Evolutionary conservation across 2,888 invertebrate species (phyloP).

Genomic region (Mactromeris polynyma): DNA sequence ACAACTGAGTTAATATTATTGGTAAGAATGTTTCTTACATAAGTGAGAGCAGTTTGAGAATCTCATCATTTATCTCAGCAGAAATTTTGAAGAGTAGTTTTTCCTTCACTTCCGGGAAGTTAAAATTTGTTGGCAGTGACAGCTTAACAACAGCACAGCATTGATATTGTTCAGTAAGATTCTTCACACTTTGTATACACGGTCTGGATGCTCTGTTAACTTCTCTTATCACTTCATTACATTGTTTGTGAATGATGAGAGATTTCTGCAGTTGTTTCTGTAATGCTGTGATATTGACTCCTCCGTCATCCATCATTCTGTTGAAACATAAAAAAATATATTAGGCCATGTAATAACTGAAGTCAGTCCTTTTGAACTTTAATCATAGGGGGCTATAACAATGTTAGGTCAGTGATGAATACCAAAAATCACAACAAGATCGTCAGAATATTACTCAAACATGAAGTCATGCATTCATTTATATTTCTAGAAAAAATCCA

Average conservation of each 20-base stretch:
- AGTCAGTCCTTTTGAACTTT: too few relatives aligned
- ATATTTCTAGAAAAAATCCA: too few relatives aligned
- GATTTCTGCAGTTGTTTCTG: slow-evolving; percentile 30
- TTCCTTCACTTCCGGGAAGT: slow-evolving; percentile 23
- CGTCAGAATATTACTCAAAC: too few relatives aligned
- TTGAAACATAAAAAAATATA: not conserved
- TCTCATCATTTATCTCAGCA: slow-evolving; percentile 31
- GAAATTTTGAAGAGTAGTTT: slow-evolving; percentile 31
- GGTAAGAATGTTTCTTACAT: too few relatives aligned
- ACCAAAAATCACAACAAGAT: too few relatives aligned
- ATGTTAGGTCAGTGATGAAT: too few relatives aligned
- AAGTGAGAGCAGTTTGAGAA: slow-evolving; percentile 1
- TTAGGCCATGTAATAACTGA: too few relatives aligned
- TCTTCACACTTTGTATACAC: slow-evolving; percentile 28
- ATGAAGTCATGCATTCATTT: too few relatives aligned
- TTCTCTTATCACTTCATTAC: slow-evolving; percentile 7
- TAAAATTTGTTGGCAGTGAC: not conserved
- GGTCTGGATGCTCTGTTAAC: not conserved
- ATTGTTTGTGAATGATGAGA: slow-evolving; percentile 8
- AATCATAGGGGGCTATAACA: too few relatives aligned
- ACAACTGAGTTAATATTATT: too few relatives aligned
- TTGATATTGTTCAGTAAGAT: slow-evolving; percentile 41
- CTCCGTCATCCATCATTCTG: not conserved
- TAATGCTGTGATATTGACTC: not conserved
- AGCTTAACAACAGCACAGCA: slow-evolving; percentile 9